A percentile compares a stretch with the other conserved stretches of the same genome.
phyloP scores from a whole-genome alignment of 2,797 vertebrate genomes.

The Calcarius lapponicus region DNA sequence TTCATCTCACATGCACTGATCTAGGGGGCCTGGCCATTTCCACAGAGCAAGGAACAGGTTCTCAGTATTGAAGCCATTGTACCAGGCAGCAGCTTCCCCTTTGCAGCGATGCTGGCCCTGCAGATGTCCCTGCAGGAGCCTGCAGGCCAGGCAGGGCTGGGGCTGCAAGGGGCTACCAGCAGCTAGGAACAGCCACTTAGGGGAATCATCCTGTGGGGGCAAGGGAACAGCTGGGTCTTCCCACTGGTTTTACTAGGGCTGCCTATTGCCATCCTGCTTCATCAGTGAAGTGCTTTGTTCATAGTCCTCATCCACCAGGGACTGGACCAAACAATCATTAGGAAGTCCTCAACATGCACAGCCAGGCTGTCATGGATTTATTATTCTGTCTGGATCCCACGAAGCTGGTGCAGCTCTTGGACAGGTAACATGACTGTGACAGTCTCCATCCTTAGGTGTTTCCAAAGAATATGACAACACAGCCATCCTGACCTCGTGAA shows the following conservation, averaged over 20 bases:
- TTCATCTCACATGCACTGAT: not conserved
- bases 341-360: not conserved
- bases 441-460: not conserved
- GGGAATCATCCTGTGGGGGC: not conserved
- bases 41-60: not conserved
- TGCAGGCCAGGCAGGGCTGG: not conserved
- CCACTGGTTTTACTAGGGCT: not conserved
- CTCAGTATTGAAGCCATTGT: not conserved
- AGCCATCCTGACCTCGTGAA: fast-evolving
- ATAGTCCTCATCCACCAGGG: not conserved
- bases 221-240: not conserved
- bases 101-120: not conserved
- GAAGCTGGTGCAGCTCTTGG: not conserved
- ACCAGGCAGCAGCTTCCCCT: not conserved
- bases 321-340: not conserved
- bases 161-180: not conserved
- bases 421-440: not conserved
- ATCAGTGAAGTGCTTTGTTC: not conserved
- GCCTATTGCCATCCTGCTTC: not conserved
- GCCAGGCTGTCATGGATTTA: not conserved
- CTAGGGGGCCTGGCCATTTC: not conserved
- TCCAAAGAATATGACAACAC: not conserved
- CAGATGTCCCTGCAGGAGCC: not conserved
- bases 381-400: not conserved
- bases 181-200: not conserved